Conservation (phyloP, 2,797 vertebrate species). For the Tangara arthus region DNA sequence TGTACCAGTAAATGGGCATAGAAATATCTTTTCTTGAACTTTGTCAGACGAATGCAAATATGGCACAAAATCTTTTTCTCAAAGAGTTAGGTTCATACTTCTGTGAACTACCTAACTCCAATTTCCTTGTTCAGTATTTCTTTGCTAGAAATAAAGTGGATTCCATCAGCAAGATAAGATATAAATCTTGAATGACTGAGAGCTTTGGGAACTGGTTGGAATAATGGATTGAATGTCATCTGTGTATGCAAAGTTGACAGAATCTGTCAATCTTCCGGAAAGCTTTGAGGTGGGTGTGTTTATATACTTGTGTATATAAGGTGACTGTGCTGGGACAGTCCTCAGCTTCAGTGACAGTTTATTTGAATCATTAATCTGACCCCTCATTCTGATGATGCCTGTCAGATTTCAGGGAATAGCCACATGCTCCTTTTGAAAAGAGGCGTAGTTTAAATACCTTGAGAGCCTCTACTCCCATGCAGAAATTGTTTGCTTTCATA, state of each 20-base stretch:
- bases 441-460: not conserved
- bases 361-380: not conserved
- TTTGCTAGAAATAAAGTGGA: constrained; percentile 17
- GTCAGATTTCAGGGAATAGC: not conserved
- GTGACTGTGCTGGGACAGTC: not conserved
- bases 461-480: not conserved
- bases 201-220: constrained; percentile 8
- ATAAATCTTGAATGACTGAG: constrained; percentile 52
- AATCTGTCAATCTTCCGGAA: constrained; percentile 12
- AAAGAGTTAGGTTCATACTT: not conserved
- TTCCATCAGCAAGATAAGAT: constrained; percentile 8
- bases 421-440: not conserved
- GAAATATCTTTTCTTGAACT: constrained; percentile 37
- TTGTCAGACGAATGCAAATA: constrained; percentile 35
- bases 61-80: not conserved
- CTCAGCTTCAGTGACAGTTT: not conserved
- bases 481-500: not conserved
- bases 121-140: constrained; percentile 1
- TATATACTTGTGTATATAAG: not conserved
- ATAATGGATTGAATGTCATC: constrained; percentile 37
- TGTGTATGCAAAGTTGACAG: constrained; percentile 34
- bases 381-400: not conserved
- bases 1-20: not conserved
- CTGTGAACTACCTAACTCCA: constrained; percentile 4
- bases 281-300: constrained; percentile 20